Evolutionary conservation across 2,113 vertebrate genomes (phyloP), one percentile per base, ranked within the genome.

Genomic region (Puffinus mauretanicus): DNA sequence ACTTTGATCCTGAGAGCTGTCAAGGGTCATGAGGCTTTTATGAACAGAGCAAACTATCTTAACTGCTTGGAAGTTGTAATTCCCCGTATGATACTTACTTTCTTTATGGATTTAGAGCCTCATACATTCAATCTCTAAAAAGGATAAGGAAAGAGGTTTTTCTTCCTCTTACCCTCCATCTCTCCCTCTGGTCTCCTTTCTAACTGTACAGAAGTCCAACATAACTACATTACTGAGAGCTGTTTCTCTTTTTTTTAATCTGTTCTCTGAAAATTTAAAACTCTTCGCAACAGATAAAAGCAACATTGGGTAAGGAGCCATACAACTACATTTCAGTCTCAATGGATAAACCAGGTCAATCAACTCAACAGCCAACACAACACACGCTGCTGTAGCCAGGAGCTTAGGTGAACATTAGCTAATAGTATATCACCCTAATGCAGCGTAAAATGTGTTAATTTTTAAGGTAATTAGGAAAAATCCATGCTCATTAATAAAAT

Each of bases 381-480:
- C 13, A 47, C 6, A 32, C 0, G 6, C 22, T 54, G 65, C 52
- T 73, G 13, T 30, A 72, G 16, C 13, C 69, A 82, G 42, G 78
- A 80, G 40, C 55, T 84, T 76, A 72, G 73, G 72, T 67, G 19
- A 76, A 58, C 21, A 10, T 58, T 69, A 94, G 72, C 67, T 40
- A 93, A 78, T 17, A 78, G 30, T 27, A 16, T 24, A 80, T 42
- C 54, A 82, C 26, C 16, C 38, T 70, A 82, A 86, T 82, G 36
- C 49, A 87, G 10, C 38, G 40, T 55, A 91, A 88, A 88, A 91
- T 73, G 32, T 82, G 62, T n/a, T 93, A 27, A 57, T 71, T 86
- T 82, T 95, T 71, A 88, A 62, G 58, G 60, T 67, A 91, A 95
- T 95, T 90, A 91, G 40, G 61, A 97, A 93, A 96, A 94, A 72